Percentiles rank a stretch among this genome's conserved stretches.
These are phyloP conservation scores for Pectinophora gossypiella DNA, from an alignment of 1,140 invertebrate species.

Conservation along the genomic window DNA sequence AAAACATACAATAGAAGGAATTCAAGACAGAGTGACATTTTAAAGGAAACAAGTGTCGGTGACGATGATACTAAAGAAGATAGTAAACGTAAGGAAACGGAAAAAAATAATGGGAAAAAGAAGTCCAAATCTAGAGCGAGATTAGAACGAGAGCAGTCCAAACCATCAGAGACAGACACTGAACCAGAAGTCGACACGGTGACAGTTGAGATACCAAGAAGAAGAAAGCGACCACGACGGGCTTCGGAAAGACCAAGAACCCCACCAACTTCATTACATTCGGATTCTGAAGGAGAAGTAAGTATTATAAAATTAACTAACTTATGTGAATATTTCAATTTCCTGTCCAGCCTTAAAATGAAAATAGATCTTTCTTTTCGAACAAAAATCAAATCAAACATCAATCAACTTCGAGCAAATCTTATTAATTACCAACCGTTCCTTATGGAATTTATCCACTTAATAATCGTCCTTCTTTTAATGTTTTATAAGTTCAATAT, in stretches of 20 bases:
- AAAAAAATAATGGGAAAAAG: constrained; percentile 48
- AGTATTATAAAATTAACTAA: too few species aligned
- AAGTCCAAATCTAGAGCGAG: constrained; percentile 65
- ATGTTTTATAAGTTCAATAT: background rate
- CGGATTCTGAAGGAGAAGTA: constrained; percentile 66
- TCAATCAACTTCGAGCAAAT: too few species aligned
- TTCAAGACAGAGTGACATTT: constrained; percentile 30
- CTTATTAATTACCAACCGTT: too few species aligned
- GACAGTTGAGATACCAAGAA: constrained; percentile 69
- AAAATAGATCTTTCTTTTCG: too few species aligned
- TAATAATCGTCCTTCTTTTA: too few species aligned
- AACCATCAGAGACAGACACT: constrained; percentile 71
- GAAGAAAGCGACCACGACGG: constrained; percentile 59
- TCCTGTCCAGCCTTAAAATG: too few species aligned
- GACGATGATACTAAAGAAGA: constrained; percentile 49
- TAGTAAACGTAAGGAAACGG: constrained; percentile 47
- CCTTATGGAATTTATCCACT: too few species aligned
- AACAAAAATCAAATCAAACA: too few species aligned
- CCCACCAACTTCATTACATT: constrained; percentile 53
- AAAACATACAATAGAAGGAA: constrained; percentile 31
- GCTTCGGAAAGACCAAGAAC: constrained; percentile 64
- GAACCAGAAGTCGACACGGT: constrained; percentile 69
- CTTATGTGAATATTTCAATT: too few species aligned
- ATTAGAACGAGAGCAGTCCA: constrained; percentile 69
- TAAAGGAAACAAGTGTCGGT: constrained; percentile 33